These are phyloP conservation scores for Phaonia tiefii DNA, from an alignment of 2,888 invertebrate genomes.

Conservation along the genomic window DNA sequence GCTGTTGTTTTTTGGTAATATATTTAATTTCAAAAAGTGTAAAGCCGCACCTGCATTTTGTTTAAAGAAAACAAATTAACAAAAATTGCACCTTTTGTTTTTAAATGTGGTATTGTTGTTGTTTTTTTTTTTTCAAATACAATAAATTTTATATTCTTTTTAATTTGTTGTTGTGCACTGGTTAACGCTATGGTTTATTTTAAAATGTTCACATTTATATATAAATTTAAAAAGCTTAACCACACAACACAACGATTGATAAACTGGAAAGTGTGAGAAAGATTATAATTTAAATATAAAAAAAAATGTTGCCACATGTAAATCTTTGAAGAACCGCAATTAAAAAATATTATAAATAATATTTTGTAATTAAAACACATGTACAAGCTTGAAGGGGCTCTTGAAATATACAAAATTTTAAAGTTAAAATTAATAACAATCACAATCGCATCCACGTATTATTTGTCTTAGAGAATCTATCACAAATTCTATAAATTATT, in stretches of 20 bases:
- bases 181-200: conserved; percentile 29
- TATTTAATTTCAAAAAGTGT: conserved; percentile 61
- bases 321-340: too few species aligned
- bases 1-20: conserved; percentile 24
- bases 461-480: too few species aligned
- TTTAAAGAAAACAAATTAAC: conserved; percentile 9
- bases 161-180: not conserved
- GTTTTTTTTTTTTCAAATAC: not conserved
- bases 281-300: conserved; percentile 13
- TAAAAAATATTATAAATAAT: too few species aligned
- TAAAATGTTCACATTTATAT: conserved; percentile 18
- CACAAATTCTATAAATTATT: too few species aligned
- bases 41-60: conserved; percentile 62
- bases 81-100: conserved; percentile 47
- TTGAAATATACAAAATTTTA: too few species aligned
- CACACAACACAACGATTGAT: not conserved
- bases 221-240: conserved; percentile 20
- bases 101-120: conserved; percentile 24
- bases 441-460: too few species aligned
- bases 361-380: too few species aligned
- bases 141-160: too few species aligned
- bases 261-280: conserved; percentile 15
- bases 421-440: too few species aligned
- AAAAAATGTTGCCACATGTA: too few species aligned
- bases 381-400: too few species aligned